These are phyloP conservation scores for Torymus tubicola DNA, from an alignment of 2,888 invertebrate species.

Conservation along the genomic window DNA sequence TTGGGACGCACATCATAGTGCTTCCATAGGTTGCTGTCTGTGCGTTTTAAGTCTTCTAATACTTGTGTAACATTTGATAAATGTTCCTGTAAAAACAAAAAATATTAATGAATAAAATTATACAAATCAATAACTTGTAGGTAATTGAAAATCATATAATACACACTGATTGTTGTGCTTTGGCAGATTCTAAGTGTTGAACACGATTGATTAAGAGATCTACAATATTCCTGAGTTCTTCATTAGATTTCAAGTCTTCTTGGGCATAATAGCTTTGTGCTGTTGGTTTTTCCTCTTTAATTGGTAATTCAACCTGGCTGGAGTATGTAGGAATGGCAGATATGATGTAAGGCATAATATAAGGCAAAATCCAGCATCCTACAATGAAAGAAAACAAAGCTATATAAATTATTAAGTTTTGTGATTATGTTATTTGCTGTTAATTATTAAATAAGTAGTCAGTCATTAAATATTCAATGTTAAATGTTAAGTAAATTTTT, in stretches of 20 bases:
- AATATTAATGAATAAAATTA: neutral
- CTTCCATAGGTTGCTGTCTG: slow-evolving; percentile 59
- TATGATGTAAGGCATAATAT: slow-evolving; percentile 57
- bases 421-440: no score
- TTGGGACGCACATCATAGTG: slow-evolving; percentile 62
- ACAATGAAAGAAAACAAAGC: slow-evolving; percentile 58
- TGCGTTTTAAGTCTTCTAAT: slow-evolving; percentile 60
- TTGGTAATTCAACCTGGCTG: slow-evolving; percentile 29
- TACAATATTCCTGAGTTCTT: slow-evolving; percentile 59
- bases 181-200: slow-evolving; percentile 63
- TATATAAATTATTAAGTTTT: no score
- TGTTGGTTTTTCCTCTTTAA: slow-evolving; percentile 42
- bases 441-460: neutral
- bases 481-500: slow-evolving; percentile 40
- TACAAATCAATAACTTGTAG: neutral
- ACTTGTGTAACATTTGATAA: slow-evolving; percentile 62
- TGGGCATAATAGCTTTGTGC: neutral
- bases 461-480: neutral
- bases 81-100: slow-evolving; percentile 61
- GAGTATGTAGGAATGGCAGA: slow-evolving; percentile 52
- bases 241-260: slow-evolving; percentile 13
- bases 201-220: slow-evolving; percentile 65
- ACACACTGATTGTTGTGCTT: slow-evolving; percentile 59
- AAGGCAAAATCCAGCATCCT: slow-evolving; percentile 67
- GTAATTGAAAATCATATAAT: neutral